These are phyloP conservation scores for Drosophila acutilabella DNA, from an alignment of 2,888 invertebrate genomes.

Conservation along the genomic window DNA sequence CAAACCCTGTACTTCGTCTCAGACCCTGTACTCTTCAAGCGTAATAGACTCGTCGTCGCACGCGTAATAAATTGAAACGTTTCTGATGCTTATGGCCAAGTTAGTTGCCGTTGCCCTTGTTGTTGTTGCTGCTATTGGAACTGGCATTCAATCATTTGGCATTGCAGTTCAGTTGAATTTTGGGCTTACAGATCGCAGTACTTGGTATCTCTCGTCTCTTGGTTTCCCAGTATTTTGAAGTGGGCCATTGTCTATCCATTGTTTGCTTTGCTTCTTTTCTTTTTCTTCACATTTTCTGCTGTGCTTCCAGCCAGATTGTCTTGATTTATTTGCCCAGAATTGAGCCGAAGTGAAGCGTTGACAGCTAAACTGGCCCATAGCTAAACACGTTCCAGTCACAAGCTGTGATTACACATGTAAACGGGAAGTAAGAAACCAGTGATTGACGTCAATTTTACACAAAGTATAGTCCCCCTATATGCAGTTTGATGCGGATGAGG, in stretches of 20 bases:
- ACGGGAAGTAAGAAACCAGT: slow-evolving; percentile 3
- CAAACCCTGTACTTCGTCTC: slow-evolving; percentile 20
- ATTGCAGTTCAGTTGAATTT: slow-evolving; percentile 54
- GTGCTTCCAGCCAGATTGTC: slow-evolving; percentile 9
- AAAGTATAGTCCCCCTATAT: neutral
- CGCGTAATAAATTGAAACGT: slow-evolving; percentile 80
- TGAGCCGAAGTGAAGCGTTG: slow-evolving; percentile 38
- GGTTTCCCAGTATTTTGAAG: slow-evolving; percentile 53
- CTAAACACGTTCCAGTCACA: slow-evolving; percentile 24
- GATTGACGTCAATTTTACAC: neutral
- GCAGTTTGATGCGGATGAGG: neutral
- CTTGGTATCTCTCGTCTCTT: slow-evolving; percentile 15
- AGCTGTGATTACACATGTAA: slow-evolving; percentile 31
- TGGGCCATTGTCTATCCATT: slow-evolving; percentile 53
- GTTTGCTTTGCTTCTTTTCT: neutral
- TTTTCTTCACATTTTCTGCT: neutral
- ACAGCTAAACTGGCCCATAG: slow-evolving; percentile 32
- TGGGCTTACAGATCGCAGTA: slow-evolving; percentile 20
- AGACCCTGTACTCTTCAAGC: slow-evolving; percentile 24
- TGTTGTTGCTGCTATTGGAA: slow-evolving; percentile 15
- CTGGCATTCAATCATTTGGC: slow-evolving; percentile 46
- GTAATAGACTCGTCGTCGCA: slow-evolving; percentile 80
- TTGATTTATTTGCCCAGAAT: slow-evolving; percentile 61
- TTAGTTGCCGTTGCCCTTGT: slow-evolving; percentile 17
- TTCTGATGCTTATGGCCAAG: slow-evolving; percentile 52